These are phyloP conservation scores for Natrix natrix DNA, from an alignment of 2,797 vertebrate genomes.

Conservation along the genomic window DNA sequence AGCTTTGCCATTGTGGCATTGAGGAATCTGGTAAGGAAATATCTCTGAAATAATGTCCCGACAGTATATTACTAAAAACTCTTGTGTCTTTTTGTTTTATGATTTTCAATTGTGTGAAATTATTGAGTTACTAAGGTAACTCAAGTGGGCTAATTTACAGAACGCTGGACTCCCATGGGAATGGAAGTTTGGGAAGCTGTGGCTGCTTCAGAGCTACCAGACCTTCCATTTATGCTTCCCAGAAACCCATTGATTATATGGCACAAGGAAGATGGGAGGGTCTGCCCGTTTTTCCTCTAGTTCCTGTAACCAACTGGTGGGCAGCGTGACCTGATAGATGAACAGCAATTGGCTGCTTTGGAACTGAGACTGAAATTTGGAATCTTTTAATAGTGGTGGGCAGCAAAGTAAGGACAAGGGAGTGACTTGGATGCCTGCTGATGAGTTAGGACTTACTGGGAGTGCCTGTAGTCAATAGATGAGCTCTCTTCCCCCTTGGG, in stretches of 20 bases:
- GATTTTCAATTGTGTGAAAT: background rate
- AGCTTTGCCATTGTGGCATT: background rate
- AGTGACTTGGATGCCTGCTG: background rate
- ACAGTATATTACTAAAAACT: background rate
- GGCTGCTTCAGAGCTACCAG: background rate
- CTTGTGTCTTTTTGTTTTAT: background rate
- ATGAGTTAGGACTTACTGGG: background rate
- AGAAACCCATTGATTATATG: background rate
- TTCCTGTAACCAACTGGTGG: background rate
- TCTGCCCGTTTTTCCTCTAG: background rate
- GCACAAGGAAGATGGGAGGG: background rate
- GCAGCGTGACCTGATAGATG: background rate
- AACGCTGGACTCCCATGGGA: background rate
- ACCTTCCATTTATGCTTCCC: background rate
- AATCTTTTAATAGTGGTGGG: background rate
- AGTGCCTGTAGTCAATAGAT: background rate
- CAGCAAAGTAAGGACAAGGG: background rate
- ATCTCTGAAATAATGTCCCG: background rate
- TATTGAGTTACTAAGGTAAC: background rate
- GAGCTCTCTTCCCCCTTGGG: background rate
- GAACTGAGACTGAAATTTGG: background rate
- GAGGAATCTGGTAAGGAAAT: background rate
- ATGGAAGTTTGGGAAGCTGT: background rate
- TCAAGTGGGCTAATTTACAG: background rate
- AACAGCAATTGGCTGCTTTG: background rate